These are phyloP conservation scores for Tachycineta bicolor DNA, from an alignment of 2,113 vertebrate genomes.

Conservation along the genomic window DNA sequence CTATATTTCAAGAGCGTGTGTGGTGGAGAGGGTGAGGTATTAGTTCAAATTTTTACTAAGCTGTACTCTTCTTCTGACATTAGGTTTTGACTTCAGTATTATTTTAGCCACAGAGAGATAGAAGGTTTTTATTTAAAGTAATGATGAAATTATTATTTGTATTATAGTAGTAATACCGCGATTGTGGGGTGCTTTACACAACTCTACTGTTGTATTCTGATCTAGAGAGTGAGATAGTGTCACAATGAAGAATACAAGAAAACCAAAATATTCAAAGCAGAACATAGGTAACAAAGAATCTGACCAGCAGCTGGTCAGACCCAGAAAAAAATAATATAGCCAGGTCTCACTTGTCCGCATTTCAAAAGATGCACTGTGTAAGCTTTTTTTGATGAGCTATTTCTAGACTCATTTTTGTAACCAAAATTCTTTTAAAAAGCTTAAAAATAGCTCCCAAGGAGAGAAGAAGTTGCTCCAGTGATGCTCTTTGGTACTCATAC, in stretches of 20 bases:
- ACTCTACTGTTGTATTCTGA: neutral
- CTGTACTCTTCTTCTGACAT: neutral
- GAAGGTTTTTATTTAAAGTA: neutral
- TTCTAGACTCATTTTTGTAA: neutral
- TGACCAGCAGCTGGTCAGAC: neutral
- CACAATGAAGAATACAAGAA: neutral
- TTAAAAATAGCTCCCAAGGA: neutral
- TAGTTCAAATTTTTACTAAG: neutral
- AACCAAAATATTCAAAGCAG: neutral
- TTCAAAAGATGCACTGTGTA: neutral
- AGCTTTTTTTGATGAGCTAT: neutral
- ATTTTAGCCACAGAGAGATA: neutral
- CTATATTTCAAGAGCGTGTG: neutral
- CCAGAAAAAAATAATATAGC: neutral
- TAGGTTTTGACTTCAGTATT: neutral
- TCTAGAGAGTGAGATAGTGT: neutral
- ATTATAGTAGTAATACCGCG: neutral
- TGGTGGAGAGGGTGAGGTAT: accelerated
- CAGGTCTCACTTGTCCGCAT: neutral
- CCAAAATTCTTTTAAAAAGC: neutral
- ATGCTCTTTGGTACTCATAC: neutral
- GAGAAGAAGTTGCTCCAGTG: neutral
- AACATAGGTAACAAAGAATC: neutral
- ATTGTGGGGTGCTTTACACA: neutral
- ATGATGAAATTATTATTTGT: neutral